Conservation (phyloP, 53 echinoderm and acorn worm genomes). For the Zoroaster sp. region DNA sequence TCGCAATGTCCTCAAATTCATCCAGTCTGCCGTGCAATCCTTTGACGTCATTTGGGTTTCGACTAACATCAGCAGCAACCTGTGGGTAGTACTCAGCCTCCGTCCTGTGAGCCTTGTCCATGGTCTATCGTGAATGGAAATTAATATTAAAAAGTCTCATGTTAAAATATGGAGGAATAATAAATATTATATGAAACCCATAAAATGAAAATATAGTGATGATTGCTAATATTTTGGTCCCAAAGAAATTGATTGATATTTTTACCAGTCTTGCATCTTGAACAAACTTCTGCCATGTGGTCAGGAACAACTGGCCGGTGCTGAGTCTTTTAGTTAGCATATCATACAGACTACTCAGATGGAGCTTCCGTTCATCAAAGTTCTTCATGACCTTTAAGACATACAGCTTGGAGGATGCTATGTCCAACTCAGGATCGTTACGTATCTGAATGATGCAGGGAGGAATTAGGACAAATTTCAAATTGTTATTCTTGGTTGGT, state of each 20-base stretch:
- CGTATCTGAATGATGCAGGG: slow-evolving; percentile 46
- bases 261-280: slow-evolving; percentile 92
- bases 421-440: slow-evolving; percentile 78
- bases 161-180: neutral
- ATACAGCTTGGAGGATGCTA: slow-evolving; percentile 66
- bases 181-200: neutral
- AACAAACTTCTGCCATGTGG: slow-evolving; percentile 94
- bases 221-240: neutral
- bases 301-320: slow-evolving; percentile 76
- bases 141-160: neutral
- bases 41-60: slow-evolving; percentile 59
- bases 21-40: slow-evolving; percentile 59
- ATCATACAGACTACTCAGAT: slow-evolving; percentile 83
- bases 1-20: slow-evolving; percentile 71
- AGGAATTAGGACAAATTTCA: neutral
- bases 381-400: slow-evolving; percentile 78
- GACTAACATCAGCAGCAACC: slow-evolving; percentile 63
- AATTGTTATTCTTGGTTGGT: no score
- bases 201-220: neutral
- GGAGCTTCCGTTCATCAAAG: slow-evolving; percentile 72
- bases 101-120: slow-evolving; percentile 56
- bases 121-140: neutral
- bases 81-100: slow-evolving; percentile 79
- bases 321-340: slow-evolving; percentile 68
- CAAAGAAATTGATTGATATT: neutral